phyloP scores from a whole-genome alignment of 2,888 invertebrate species.

The Melanotus villosus region DNA sequence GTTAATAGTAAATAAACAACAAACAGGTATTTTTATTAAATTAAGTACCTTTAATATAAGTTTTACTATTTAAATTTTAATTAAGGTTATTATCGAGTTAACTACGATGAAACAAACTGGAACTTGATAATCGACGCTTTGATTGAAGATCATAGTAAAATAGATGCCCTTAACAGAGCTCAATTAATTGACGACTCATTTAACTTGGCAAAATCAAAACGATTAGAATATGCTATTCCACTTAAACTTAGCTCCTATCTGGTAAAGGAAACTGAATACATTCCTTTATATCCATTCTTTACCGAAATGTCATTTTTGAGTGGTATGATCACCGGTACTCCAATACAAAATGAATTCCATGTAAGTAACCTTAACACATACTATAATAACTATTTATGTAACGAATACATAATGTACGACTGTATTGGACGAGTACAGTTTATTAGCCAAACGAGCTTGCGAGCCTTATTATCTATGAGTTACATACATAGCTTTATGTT shows the following conservation, averaged over 20 bases:
- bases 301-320: constrained; percentile 67
- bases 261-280: constrained; percentile 72
- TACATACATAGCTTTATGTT: too few relatives aligned
- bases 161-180: constrained; percentile 79
- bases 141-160: constrained; percentile 65
- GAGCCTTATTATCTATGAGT: too few relatives aligned
- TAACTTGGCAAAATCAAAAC: constrained; percentile 74
- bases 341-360: not conserved
- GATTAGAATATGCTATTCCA: constrained; percentile 70
- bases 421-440: too few relatives aligned
- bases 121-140: constrained; percentile 67
- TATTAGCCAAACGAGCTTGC: too few relatives aligned
- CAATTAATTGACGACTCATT: constrained; percentile 83
- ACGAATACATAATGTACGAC: too few relatives aligned
- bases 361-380: too few relatives aligned
- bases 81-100: constrained; percentile 77
- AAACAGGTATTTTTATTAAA: constrained; percentile 76
- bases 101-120: constrained; percentile 82
- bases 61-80: too few relatives aligned
- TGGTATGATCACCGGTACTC: constrained; percentile 64
- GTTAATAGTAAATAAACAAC: constrained; percentile 76
- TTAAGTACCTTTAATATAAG: too few relatives aligned
- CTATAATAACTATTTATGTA: too few relatives aligned
- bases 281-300: constrained; percentile 72
- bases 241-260: constrained; percentile 75